These are phyloP conservation scores for Hydropsyche tenuis DNA, from an alignment of 1,140 invertebrate species.

Conservation along the genomic window DNA sequence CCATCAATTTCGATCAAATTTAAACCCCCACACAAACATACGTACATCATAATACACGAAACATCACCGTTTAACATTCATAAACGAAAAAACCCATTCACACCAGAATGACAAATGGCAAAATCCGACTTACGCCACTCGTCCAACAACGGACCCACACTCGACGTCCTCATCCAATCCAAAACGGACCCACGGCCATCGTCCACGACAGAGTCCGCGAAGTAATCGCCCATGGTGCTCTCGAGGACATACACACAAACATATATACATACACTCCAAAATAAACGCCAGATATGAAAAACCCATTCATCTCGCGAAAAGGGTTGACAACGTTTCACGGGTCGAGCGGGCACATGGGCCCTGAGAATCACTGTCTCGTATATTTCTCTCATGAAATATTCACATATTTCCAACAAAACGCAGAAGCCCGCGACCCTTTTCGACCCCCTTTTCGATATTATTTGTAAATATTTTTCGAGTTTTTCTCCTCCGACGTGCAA, in stretches of 20 bases:
- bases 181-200: no score
- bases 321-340: slow-evolving; percentile 24
- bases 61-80: no score
- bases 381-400: slow-evolving; percentile 20
- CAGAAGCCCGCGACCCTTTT: slow-evolving; percentile 1
- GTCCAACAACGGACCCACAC: no score
- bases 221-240: slow-evolving; percentile 8
- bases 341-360: slow-evolving; percentile 16
- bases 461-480: slow-evolving; percentile 13
- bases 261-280: background rate
- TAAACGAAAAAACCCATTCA: no score
- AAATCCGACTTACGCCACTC: no score
- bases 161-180: no score
- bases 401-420: slow-evolving; percentile 10
- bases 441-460: background rate
- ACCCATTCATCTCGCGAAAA: slow-evolving; percentile 21
- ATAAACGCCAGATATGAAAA: slow-evolving; percentile 24
- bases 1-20: no score
- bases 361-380: slow-evolving; percentile 20
- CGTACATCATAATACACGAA: no score
- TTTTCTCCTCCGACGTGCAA: background rate
- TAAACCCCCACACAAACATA: no score
- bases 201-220: background rate
- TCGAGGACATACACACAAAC: background rate
- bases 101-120: no score